Conservation (phyloP, 1,140 invertebrate species). For the Drosophila setifemur region DNA sequence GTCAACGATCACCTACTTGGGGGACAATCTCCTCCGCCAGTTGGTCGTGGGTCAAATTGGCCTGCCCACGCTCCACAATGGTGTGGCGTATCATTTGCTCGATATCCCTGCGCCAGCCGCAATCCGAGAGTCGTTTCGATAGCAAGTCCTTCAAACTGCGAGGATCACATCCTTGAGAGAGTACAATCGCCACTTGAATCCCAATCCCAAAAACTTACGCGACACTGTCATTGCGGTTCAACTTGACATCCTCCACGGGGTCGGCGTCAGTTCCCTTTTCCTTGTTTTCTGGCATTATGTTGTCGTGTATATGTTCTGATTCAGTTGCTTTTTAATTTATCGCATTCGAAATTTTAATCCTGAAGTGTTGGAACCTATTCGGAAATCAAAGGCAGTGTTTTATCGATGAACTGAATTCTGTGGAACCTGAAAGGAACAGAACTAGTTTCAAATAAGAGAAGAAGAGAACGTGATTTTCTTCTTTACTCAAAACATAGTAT, state of each 20-base stretch:
- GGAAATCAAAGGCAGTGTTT: no score
- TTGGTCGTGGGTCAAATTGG: slow-evolving; percentile 90
- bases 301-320: not conserved
- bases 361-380: no score
- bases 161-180: not conserved
- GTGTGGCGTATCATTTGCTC: slow-evolving; percentile 91
- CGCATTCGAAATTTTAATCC: no score
- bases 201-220: slow-evolving; percentile 7
- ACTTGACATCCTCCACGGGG: not conserved
- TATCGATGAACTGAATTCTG: no score
- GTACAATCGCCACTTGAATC: no score
- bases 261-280: slow-evolving; percentile 30
- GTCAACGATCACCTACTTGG: slow-evolving; percentile 10
- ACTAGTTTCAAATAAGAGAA: no score
- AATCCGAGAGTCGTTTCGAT: slow-evolving; percentile 90
- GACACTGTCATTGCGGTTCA: slow-evolving; percentile 6
- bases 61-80: slow-evolving; percentile 88
- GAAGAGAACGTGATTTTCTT: no score
- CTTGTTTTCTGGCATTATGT: slow-evolving; percentile 27
- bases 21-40: slow-evolving; percentile 91
- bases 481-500: no score
- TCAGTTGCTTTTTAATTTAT: not conserved
- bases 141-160: slow-evolving; percentile 89
- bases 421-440: no score
- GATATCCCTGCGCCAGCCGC: slow-evolving; percentile 94